phyloP scores from a whole-genome alignment of 1,140 invertebrate species.

The Euura lappo region DNA sequence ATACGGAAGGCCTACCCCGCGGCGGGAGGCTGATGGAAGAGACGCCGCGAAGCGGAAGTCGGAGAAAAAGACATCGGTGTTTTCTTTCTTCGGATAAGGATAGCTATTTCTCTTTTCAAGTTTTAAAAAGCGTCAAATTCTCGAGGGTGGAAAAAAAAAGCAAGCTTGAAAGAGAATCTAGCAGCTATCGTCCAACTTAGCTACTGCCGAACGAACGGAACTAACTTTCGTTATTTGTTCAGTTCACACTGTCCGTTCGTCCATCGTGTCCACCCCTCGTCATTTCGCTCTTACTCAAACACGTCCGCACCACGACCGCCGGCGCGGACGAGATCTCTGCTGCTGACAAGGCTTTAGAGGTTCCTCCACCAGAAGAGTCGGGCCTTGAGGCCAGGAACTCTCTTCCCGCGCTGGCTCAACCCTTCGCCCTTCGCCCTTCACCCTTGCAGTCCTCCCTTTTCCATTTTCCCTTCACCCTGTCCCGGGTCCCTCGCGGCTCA shows the following conservation, averaged over 20 bases:
- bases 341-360: constrained; percentile 42
- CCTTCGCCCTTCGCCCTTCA: neutral
- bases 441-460: neutral
- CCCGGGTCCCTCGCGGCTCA: constrained; percentile 5
- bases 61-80: no score
- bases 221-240: constrained; percentile 41
- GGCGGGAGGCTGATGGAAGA: no score
- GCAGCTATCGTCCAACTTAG: no score
- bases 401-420: neutral
- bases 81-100: no score
- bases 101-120: no score
- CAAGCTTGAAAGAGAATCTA: no score
- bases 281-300: constrained; percentile 35
- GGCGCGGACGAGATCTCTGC: constrained; percentile 39
- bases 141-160: no score
- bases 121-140: no score
- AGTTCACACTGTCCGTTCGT: constrained; percentile 13
- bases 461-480: neutral
- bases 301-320: constrained; percentile 26
- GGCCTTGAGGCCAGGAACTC: constrained; percentile 2
- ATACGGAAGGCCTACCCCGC: no score
- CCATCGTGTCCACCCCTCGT: constrained; percentile 32
- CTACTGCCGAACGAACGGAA: neutral
- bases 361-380: constrained; percentile 18
- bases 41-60: no score